Base-by-base conservation (phyloP, 2,113 vertebrate species). In the Meleagris gallopavo region DNA sequence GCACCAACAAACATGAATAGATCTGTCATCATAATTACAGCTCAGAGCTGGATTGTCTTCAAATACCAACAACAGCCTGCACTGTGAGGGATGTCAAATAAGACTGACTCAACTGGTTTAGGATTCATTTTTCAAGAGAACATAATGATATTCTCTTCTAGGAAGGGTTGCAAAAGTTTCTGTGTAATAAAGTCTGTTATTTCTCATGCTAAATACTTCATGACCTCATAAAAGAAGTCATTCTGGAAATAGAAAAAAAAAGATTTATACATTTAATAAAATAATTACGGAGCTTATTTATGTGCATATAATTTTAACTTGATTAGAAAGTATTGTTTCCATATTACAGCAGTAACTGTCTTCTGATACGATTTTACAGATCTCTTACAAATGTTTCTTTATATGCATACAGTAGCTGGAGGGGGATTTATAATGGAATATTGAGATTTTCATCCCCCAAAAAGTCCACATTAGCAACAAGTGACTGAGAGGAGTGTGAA, bases 1-100 rank as follows among this genome's bases (percentile, higher is more conserved):
- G 87, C 87, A 93, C 52, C 95, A 96, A 91, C 96, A 94, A 94
- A 93, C 65, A 92, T 1, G 84, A 95, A 92, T 93, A 91, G 91
- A 97, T 89, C 78, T 95, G 84, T 95, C 94, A 96, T 89, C 94
- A 67, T 89, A 95, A 95, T 94, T 95, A 94, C 89, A 95, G 86
- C 88, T 94, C 93, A 93, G 84, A 93, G 91, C 93, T 96, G 93
- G 93, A 95, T 95, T 95, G 29, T 52, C 93, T 95, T 95, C 87
- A 96, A 95, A 89, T 77, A 91, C 85, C 82, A 94, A 5, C 94
- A 96, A 90, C 95, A 96, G 82, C 46, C 87, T 95, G 89, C 89
- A 94, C 89, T 80, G 81, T 73, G 71, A 91, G 67, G 4, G 1
- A 72, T 79, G 89, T 90, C 94, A 94, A 89, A 88, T 94, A 94